Evolutionary conservation across 1,140 invertebrate genomes (phyloP), one percentile per base, ranked within the genome.

Genomic region (Camponotus pennsylvanicus): DNA sequence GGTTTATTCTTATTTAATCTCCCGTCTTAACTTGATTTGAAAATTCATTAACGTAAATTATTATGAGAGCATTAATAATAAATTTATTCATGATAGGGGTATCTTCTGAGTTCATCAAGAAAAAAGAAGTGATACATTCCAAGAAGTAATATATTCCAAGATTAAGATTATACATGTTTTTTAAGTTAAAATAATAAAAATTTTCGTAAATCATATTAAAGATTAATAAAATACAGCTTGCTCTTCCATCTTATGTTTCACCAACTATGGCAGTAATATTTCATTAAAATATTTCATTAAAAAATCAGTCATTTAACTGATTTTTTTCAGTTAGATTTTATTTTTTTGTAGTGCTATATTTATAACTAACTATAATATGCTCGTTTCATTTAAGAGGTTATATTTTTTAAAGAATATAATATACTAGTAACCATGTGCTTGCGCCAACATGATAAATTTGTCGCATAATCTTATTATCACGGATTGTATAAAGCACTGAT

Each of bases 401-500:
- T 73, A 71, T 27, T 71, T 71, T 55, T 37, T 40, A 37, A 37
- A n/a, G 32, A 32, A 7, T 15, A 49, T 49, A 32, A 69, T 18
- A 52, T 40, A 34, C 15, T 6, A 37, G 3, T 71, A 55, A 27
- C 2, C 40, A 3, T 49, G 11, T 49, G 18, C 5, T 37, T 78
- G 9, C 21, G 7, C 13, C 8, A 21, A 55, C n/a, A 7, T 21
- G 37, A 15, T 59, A 82, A 42, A 59, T 82, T 82, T 18, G 3
- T 13, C 13, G 4, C 9, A 8, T 71, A n/a, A 3, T 57, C 27
- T 27, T 15, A 40, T 86, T 79, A 71, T 82, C 45, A 32, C 45
- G 6, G 82, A 55, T 80, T 70, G 27, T n/a, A 34, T 45, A 27
- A 55, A 13, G 9, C 55, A 66, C 18, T 37, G 15, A 55, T 84